Evolutionary conservation across 2,888 invertebrate genomes (phyloP).

Genomic region (Carpatolechia fugitivella): DNA sequence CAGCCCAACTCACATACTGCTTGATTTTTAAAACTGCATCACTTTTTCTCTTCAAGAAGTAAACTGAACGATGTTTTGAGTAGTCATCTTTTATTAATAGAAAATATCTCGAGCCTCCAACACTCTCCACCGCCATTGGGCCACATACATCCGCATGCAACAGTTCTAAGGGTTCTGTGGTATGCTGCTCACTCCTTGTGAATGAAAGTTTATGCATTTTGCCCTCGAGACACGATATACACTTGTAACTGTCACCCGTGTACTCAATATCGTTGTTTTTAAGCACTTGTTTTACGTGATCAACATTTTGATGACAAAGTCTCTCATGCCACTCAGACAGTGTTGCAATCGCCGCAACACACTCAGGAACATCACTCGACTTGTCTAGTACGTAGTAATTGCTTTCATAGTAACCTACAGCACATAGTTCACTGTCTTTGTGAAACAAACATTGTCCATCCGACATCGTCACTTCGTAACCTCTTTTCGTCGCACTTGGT

Average conservation of each 20-base stretch:
- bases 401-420: not conserved
- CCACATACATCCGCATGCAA: constrained; percentile 11
- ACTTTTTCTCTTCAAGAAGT: constrained; percentile 6
- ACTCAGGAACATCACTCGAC: not conserved
- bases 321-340: not conserved
- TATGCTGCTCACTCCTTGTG: not conserved
- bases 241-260: not conserved
- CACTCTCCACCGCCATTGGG: constrained; percentile 9
- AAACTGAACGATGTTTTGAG: constrained; percentile 22
- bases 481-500: not conserved
- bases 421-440: not conserved
- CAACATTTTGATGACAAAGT: not conserved
- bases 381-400: not conserved
- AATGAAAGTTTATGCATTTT: not conserved
- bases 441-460: not conserved
- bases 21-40: not conserved
- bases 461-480: not conserved
- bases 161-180: not conserved
- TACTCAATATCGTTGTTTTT: not conserved
- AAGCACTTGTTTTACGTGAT: not conserved
- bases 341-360: not conserved
- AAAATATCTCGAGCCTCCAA: constrained; percentile 29
- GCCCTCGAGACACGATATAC: not conserved
- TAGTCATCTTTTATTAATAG: constrained; percentile 31
- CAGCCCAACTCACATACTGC: not conserved